Percentiles rank a stretch among this genome's conserved stretches.
Conservation (phyloP, 2,113 vertebrate genomes). For the Gymnarchus niloticus region DNA sequence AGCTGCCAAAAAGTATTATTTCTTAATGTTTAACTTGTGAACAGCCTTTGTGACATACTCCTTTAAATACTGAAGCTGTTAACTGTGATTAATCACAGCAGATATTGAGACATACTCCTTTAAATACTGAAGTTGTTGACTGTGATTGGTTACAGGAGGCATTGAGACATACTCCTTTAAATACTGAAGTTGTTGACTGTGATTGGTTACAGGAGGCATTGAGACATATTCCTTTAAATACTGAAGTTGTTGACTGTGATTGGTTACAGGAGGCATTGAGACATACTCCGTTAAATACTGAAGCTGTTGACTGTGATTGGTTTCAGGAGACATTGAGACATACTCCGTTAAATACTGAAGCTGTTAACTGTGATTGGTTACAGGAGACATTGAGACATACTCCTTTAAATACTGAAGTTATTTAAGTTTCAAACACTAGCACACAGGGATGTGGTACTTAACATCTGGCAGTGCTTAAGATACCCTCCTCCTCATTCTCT, state of each 20-base stretch:
- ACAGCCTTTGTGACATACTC: no score
- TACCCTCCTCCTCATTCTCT: constrained; percentile 47
- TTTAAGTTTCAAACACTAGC: constrained; percentile 2
- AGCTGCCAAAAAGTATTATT: no score
- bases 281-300: no score
- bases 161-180: neutral
- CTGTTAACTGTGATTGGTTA: constrained; percentile 33
- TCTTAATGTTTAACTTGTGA: no score
- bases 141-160: no score
- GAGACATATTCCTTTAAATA: constrained; percentile 35
- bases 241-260: constrained; percentile 32
- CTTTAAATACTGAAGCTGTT: no score
- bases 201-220: constrained; percentile 17
- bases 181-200: neutral
- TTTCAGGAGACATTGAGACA: no score
- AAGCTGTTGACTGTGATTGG: no score
- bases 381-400: constrained; percentile 19
- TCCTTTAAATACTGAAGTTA: neutral
- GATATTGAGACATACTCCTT: no score
- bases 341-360: constrained; percentile 33
- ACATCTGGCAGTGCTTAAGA: constrained; percentile 45
- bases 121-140: no score
- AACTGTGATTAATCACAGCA: no score
- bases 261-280: constrained; percentile 30
- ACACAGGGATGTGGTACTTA: neutral